Base-by-base conservation (phyloP, 2,113 vertebrate genomes). In the Anas platyrhynchos region DNA sequence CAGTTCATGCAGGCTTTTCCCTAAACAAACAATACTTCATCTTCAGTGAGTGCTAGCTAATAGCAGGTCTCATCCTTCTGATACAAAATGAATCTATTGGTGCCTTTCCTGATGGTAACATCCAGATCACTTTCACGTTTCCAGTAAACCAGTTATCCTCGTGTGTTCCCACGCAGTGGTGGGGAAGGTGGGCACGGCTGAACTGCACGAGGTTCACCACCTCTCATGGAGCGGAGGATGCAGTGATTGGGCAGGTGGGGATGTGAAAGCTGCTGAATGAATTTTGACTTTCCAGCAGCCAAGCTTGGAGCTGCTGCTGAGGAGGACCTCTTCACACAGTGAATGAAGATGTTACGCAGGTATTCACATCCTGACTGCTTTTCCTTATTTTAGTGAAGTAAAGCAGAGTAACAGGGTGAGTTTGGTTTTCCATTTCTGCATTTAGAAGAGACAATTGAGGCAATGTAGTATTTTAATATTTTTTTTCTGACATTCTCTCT, bases 211-310 rank as follows among this genome's bases (percentile, higher is more conserved):
- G n/a, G 46, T 23, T 56, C 38, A 13, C 20, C 50, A 2, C 8
- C 68, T 23, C 46, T 63, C 4, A 1, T 13, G 43, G 58, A n/a
- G 62, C 16, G 36, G 4, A 43, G n/a, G 16, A 11, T 32, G 2
- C 11, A 2, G 13, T 5, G n/a, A 3, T 26, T 8, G 3, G 2
- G 67, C 55, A 27, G 38, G 2, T 2, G 16, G 9, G 31, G 32
- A 55, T 22, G 25, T 4, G 5, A 2, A 21, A 32, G 13, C 6
- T 38, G 0, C 44, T 0, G 27, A 3, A 13, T 18, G 5, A 0
- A 9, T 14, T 11, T 41, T 34, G 2, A 6, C 16, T 38, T 22
- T 9, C 21, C 41, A 15, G 36, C 41, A 22, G n/a, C 27, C 11
- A 3, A 7, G 8, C 1, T 1, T 4, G 62, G 56, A 3, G 44